A percentile compares a stretch with the other conserved stretches of the same genome.
These are phyloP conservation scores for Apotomis capreana DNA, from an alignment of 2,888 invertebrate species.

Conservation along the genomic window DNA sequence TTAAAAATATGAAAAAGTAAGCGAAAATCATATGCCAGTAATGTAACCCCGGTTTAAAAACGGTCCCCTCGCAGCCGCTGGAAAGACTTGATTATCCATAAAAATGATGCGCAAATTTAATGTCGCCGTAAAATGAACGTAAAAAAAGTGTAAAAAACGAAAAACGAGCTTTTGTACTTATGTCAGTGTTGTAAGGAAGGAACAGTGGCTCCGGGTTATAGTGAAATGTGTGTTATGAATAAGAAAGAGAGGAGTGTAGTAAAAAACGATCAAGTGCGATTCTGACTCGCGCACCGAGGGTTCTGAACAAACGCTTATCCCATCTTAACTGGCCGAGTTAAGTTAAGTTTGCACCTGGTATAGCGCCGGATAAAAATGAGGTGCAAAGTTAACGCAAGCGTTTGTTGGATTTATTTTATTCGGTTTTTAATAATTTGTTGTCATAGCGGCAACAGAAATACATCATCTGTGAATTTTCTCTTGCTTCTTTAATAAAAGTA, in stretches of 20 bases:
- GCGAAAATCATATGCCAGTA: slow-evolving; percentile 7
- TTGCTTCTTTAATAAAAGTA: background rate
- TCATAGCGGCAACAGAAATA: too few relatives aligned
- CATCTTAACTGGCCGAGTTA: too few relatives aligned
- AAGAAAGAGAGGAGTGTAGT: too few relatives aligned
- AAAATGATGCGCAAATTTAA: slow-evolving; percentile 35
- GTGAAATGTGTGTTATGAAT: background rate
- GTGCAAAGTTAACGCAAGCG: too few relatives aligned
- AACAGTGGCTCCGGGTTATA: background rate
- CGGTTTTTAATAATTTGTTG: too few relatives aligned
- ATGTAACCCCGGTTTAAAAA: slow-evolving; percentile 10
- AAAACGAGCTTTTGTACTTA: slow-evolving; percentile 34
- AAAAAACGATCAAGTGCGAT: too few relatives aligned
- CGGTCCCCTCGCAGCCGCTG: slow-evolving; percentile 9
- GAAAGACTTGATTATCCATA: slow-evolving; percentile 38
- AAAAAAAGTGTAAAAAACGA: slow-evolving; percentile 29
- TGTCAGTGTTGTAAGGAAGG: slow-evolving; percentile 1
- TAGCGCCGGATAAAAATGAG: too few relatives aligned
- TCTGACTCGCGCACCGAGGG: too few relatives aligned
- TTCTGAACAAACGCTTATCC: too few relatives aligned
- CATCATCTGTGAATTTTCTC: too few relatives aligned
- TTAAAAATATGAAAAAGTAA: background rate
- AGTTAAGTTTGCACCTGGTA: too few relatives aligned
- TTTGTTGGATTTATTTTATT: too few relatives aligned
- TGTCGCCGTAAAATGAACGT: slow-evolving; percentile 28